These are phyloP conservation scores for Dendrolimus pini DNA, from an alignment of 2,888 invertebrate genomes.

Conservation along the genomic window DNA sequence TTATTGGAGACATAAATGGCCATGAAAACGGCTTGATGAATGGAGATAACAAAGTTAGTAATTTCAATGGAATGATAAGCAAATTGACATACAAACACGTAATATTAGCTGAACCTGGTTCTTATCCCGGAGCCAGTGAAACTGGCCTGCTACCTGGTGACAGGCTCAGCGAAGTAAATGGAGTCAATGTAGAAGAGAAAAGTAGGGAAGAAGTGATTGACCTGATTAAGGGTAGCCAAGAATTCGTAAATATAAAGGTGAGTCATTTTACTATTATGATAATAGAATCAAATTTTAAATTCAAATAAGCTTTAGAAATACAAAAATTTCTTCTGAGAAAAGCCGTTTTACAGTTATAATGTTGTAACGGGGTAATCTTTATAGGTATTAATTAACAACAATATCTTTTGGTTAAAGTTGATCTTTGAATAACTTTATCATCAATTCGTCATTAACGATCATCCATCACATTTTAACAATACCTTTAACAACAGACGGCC, in stretches of 20 bases:
- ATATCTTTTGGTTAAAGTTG: not conserved
- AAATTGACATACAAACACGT: conserved; percentile 82
- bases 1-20: conserved; percentile 54
- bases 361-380: not conserved
- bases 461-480: not conserved
- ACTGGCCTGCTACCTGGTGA: conserved; percentile 97
- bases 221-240: conserved; percentile 91
- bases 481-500: not conserved
- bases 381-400: not conserved
- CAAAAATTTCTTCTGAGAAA: not conserved
- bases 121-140: conserved; percentile 83
- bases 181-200: conserved; percentile 88
- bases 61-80: conserved; percentile 42
- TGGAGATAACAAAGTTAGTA: conserved; percentile 56
- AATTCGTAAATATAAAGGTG: conserved; percentile 90
- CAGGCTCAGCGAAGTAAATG: conserved; percentile 93
- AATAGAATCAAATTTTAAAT: not conserved
- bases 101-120: conserved; percentile 94
- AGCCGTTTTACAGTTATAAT: not conserved
- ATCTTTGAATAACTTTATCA: not conserved
- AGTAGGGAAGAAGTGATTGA: conserved; percentile 95
- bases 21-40: conserved; percentile 49
- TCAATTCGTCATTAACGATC: not conserved
- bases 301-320: not conserved
- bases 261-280: conserved; percentile 26